A percentile compares a stretch with the other conserved stretches of the same genome.
phyloP scores from a whole-genome alignment of 2,797 vertebrate species.

The Manis javanica region DNA sequence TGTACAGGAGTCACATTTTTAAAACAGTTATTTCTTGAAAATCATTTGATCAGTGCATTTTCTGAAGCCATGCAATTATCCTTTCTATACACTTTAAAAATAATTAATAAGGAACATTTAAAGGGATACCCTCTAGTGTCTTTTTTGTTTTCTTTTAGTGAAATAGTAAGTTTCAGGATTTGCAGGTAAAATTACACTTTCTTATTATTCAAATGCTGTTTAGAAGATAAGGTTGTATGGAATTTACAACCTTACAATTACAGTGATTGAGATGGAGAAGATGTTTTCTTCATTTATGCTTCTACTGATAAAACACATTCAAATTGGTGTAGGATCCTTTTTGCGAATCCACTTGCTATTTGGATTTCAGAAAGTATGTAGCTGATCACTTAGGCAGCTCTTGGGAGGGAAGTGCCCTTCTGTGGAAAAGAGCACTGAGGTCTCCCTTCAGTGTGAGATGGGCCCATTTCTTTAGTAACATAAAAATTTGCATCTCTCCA shows the following conservation, averaged over 20 bases:
- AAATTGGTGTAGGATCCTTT: not conserved
- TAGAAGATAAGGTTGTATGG: not conserved
- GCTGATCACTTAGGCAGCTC: not conserved
- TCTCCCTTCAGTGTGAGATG: not conserved
- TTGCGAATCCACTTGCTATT: not conserved
- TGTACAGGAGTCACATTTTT: not conserved
- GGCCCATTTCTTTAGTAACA: not conserved
- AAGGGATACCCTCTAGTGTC: not conserved
- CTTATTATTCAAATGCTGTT: not conserved
- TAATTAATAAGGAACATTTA: constrained; percentile 18
- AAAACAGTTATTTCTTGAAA: constrained; percentile 1
- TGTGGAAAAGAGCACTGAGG: not conserved
- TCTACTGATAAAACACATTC: not conserved
- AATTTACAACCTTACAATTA: not conserved
- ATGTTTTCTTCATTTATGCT: not conserved
- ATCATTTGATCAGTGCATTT: not conserved
- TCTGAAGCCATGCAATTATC: not conserved
- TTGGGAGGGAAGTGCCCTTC: not conserved
- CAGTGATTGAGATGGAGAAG: not conserved
- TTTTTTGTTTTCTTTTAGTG: not conserved
- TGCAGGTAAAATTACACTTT: constrained; percentile 20
- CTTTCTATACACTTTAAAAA: not conserved
- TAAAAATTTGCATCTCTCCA: not conserved
- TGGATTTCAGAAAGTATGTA: not conserved
- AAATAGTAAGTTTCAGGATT: constrained; percentile 38